A percentile compares a stretch with the other conserved stretches of the same genome.
Conservation (phyloP, 2,113 vertebrate genomes). For the Neomonachus schauinslandi region DNA sequence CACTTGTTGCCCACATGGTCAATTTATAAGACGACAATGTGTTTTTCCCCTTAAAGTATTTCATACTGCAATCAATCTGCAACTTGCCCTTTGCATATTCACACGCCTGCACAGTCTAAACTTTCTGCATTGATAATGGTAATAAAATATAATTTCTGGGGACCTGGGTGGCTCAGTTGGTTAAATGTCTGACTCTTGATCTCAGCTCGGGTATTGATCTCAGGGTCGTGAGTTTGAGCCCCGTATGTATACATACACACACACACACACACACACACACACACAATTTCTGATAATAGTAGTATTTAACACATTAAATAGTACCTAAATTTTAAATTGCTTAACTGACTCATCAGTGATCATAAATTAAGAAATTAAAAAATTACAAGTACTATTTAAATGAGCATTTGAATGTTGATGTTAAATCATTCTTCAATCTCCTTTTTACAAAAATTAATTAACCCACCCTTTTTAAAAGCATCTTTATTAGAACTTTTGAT, state of each 20-base stretch:
- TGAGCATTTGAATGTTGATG: background rate
- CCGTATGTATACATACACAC: background rate
- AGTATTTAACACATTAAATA: slow-evolving; percentile 6
- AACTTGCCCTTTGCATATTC: background rate
- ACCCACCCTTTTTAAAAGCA: background rate
- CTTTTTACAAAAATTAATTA: background rate
- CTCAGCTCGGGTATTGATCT: background rate
- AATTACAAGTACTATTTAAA: background rate
- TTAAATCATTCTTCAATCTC: background rate
- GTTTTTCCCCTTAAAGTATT: background rate
- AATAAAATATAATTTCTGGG: background rate
- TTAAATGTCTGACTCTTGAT: background rate
- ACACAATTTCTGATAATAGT: background rate
- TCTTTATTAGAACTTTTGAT: background rate
- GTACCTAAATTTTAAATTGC: background rate
- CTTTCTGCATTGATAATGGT: background rate
- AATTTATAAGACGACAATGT: background rate
- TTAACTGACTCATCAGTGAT: background rate
- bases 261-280: too few relatives aligned
- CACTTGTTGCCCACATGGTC: background rate
- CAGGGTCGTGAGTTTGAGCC: background rate
- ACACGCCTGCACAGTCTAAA: background rate
- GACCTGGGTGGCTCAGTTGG: background rate
- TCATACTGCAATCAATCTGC: background rate
- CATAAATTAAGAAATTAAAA: background rate